Percentiles rank a stretch among this genome's conserved stretches.
Conservation (phyloP, 2,113 vertebrate species). For the Trinectes maculatus region DNA sequence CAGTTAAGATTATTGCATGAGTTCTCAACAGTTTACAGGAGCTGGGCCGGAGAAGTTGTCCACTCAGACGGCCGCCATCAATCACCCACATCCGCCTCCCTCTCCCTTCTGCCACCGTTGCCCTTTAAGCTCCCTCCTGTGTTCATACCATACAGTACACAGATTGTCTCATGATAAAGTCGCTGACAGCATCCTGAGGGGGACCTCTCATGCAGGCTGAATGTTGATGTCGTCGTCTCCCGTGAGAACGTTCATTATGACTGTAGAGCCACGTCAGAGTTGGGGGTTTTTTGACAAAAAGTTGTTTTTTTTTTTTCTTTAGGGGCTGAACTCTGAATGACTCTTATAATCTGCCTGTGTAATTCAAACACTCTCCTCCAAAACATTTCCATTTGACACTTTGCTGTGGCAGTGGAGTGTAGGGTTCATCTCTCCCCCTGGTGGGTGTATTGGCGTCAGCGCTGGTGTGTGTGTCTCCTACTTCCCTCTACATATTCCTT, state of each 20-base stretch:
- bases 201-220: constrained; percentile 25
- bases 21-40: constrained; percentile 71
- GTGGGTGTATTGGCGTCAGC: constrained; percentile 28
- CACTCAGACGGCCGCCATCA: constrained; percentile 69
- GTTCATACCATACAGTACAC: constrained; percentile 50
- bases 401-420: constrained; percentile 14
- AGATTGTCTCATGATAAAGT: constrained; percentile 59
- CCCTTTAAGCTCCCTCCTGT: constrained; percentile 60
- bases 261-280: constrained; percentile 5
- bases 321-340: constrained; percentile 58
- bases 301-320: constrained; percentile 42
- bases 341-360: constrained; percentile 62
- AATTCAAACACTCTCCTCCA: constrained; percentile 55
- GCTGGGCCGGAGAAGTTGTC: constrained; percentile 64
- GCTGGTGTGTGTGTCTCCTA: constrained; percentile 14
- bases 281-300: too few species aligned
- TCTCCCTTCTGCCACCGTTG: constrained; percentile 15
- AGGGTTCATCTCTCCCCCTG: not conserved
- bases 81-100: constrained; percentile 66
- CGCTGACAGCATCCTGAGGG: constrained; percentile 47
- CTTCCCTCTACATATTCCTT: constrained; percentile 45
- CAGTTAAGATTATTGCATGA: constrained; percentile 80
- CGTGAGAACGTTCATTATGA: constrained; percentile 26
- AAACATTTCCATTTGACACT: constrained; percentile 56
- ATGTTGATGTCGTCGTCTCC: constrained; percentile 23